Evolutionary conservation across 2,888 invertebrate species (phyloP).

Genomic region (Sinodicranocentrus sp.): DNA sequence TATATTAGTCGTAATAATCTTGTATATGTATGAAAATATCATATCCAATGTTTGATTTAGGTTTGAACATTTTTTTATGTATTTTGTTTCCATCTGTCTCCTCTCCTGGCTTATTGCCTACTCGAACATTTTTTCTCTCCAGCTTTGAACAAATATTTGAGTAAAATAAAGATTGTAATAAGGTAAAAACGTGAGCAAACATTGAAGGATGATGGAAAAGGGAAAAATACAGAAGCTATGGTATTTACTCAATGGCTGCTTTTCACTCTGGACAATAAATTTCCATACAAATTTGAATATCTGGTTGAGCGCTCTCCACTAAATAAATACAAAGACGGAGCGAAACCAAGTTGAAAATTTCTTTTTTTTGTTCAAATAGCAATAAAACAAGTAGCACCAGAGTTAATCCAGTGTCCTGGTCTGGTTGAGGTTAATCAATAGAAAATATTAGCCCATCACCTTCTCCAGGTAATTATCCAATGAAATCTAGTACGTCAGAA

Average conservation of each 20-base stretch:
- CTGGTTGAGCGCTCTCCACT: too few relatives aligned
- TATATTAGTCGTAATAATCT: constrained; percentile 2
- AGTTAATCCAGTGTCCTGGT: neutral
- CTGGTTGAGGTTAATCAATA: too few relatives aligned
- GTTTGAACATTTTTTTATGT: constrained; percentile 26
- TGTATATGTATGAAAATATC: constrained; percentile 9
- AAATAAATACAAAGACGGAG: too few relatives aligned
- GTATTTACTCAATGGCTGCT: too few relatives aligned
- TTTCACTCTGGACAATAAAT: too few relatives aligned
- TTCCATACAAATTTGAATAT: too few relatives aligned
- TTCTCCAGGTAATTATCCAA: too few relatives aligned
- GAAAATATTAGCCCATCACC: too few relatives aligned
- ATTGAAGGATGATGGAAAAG: neutral
- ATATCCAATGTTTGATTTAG: constrained; percentile 60
- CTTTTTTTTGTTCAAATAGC: too few relatives aligned
- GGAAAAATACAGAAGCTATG: constrained; percentile 7
- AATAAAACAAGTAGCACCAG: too few relatives aligned
- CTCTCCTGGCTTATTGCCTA: neutral
- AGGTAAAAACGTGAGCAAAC: constrained; percentile 42
- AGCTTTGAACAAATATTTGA: constrained; percentile 61
- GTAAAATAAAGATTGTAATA: constrained; percentile 36
- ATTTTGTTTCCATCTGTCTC: neutral
- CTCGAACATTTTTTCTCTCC: constrained; percentile 22
- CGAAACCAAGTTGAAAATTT: too few relatives aligned
- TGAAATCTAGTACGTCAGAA: neutral